phyloP scores from a whole-genome alignment of 2,888 invertebrate species.

The Leptothorax acervorum region DNA sequence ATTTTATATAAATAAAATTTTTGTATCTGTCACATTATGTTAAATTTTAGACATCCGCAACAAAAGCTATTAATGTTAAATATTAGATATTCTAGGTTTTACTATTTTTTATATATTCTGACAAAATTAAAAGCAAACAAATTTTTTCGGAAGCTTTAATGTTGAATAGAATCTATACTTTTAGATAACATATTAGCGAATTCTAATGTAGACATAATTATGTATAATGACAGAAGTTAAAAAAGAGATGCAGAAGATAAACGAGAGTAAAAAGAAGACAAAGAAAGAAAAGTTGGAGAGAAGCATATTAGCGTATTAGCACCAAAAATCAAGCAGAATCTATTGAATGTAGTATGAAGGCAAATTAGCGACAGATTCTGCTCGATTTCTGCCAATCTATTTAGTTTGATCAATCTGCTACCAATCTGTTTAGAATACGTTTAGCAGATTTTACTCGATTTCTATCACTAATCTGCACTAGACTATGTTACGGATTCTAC shows the following conservation, averaged over 20 bases:
- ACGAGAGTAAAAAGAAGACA: conserved; percentile 89
- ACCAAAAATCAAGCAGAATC: conserved; percentile 1
- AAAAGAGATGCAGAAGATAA: conserved; percentile 87
- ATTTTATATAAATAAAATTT: neutral
- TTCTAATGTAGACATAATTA: neutral
- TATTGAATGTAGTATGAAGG: neutral
- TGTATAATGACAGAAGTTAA: conserved; percentile 65
- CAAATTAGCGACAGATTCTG: neutral
- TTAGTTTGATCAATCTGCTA: neutral
- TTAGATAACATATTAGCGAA: neutral
- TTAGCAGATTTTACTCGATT: neutral
- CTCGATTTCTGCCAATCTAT: neutral
- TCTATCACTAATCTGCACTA: neutral
- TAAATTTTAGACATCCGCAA: neutral
- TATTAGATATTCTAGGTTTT: neutral
- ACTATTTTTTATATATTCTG: neutral
- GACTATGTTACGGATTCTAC: conserved; percentile 3
- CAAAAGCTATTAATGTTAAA: conserved; percentile 1
- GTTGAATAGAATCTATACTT: neutral
- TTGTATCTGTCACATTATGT: neutral
- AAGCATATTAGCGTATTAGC: neutral
- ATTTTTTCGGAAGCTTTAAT: neutral
- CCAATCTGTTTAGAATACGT: neutral
- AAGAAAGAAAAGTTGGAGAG: conserved; percentile 74
- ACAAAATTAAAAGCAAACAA: conserved; percentile 1